Evolutionary conservation across 2,113 vertebrate genomes (phyloP).

Genomic region (Poecile atricapillus): DNA sequence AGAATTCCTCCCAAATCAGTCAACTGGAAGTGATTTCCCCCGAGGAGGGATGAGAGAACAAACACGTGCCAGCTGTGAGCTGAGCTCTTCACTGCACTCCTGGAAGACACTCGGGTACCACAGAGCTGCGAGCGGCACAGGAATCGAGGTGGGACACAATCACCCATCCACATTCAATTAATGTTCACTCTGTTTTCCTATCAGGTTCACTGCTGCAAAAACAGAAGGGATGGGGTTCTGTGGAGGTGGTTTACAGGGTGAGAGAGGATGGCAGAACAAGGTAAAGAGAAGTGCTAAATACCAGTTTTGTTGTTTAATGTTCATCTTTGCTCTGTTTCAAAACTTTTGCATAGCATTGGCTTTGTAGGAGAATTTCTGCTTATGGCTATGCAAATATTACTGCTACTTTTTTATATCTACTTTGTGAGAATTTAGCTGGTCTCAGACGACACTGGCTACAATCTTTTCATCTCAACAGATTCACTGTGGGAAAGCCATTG

Average conservation of each 20-base stretch:
- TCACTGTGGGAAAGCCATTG: background rate
- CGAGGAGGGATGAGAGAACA: background rate
- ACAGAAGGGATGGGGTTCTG: background rate
- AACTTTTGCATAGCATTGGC: background rate
- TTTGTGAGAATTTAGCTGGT: background rate
- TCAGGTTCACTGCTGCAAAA: background rate
- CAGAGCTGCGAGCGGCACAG: background rate
- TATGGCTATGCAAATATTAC: background rate
- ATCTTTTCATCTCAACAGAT: background rate
- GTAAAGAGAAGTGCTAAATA: background rate
- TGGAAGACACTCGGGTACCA: background rate
- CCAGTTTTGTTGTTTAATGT: background rate
- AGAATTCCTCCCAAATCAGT: background rate
- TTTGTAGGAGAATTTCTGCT: background rate
- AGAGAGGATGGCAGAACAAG: background rate
- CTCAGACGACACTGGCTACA: background rate
- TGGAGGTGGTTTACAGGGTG: background rate
- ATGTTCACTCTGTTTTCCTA: background rate
- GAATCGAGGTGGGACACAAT: background rate
- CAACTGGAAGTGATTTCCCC: background rate
- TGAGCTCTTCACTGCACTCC: background rate
- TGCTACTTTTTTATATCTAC: background rate
- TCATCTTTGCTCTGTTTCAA: background rate
- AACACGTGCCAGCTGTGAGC: background rate
- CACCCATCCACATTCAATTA: background rate